phyloP scores from a whole-genome alignment of 2,888 invertebrate genomes.

The Microplitis manilae region DNA sequence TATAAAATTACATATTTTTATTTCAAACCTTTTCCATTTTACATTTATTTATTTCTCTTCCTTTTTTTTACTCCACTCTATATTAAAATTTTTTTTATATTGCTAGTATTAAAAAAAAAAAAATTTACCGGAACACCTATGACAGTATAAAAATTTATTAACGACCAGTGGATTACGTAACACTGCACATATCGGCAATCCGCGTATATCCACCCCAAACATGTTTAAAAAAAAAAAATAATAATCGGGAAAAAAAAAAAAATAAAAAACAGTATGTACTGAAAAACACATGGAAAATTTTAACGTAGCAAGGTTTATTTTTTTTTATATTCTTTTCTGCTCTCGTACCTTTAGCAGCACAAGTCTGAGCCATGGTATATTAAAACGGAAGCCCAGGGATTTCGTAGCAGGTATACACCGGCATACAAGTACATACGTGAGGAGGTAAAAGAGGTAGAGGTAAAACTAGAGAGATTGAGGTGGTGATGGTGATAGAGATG shows the following conservation, averaged over 20 bases:
- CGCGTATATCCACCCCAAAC: not conserved
- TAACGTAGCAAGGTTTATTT: not conserved
- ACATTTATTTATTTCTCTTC: not conserved
- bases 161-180: not conserved
- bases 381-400: slow-evolving; percentile 47
- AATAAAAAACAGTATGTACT: not conserved
- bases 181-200: not conserved
- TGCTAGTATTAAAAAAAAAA: not conserved
- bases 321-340: slow-evolving; percentile 1
- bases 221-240: not conserved
- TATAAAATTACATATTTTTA: not conserved
- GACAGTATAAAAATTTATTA: slow-evolving; percentile 11
- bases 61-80: not conserved
- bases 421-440: not conserved
- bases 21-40: not conserved
- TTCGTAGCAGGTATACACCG: slow-evolving; percentile 33
- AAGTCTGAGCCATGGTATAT: slow-evolving; percentile 42
- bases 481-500: slow-evolving; percentile 21
- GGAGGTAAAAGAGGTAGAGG: slow-evolving; percentile 33
- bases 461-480: slow-evolving; percentile 31
- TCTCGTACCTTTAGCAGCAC: slow-evolving; percentile 1
- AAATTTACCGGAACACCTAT: not conserved
- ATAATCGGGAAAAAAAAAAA: slow-evolving; percentile 20
- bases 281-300: slow-evolving; percentile 22
- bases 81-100: not conserved